phyloP scores from a whole-genome alignment of 2,888 invertebrate species.

The Plemyria rubiginata region DNA sequence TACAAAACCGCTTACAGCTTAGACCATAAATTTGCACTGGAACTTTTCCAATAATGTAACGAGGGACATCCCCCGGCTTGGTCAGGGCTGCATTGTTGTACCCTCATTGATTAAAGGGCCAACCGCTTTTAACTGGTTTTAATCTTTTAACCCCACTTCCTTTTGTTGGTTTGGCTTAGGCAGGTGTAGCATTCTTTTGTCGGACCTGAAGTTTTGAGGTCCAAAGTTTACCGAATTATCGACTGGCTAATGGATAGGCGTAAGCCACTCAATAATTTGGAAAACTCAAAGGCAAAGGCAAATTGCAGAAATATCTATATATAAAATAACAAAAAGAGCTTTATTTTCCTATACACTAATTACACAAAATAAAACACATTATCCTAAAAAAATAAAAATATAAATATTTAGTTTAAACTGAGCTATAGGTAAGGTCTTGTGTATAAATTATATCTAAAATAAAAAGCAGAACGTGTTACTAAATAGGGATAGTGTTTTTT shows the following conservation, averaged over 20 bases:
- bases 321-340: too few species aligned
- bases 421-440: too few species aligned
- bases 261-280: background rate
- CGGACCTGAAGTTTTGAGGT: conserved; percentile 34
- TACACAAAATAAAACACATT: too few species aligned
- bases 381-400: too few species aligned
- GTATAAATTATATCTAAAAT: too few species aligned
- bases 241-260: background rate
- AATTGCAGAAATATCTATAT: too few species aligned
- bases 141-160: conserved; percentile 59
- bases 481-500: too few species aligned
- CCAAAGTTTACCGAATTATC: conserved; percentile 10
- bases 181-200: conserved; percentile 46
- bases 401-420: too few species aligned
- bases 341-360: too few species aligned
- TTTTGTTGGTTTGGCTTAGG: conserved; percentile 49
- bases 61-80: conserved; percentile 58
- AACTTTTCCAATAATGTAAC: conserved; percentile 82
- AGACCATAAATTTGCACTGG: conserved; percentile 50
- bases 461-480: too few species aligned
- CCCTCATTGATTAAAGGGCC: conserved; percentile 61
- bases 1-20: conserved; percentile 36
- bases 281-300: background rate
- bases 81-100: conserved; percentile 70
- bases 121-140: conserved; percentile 54